Conservation (phyloP, 2,797 vertebrate species). For the Erpetoichthys calabaricus region DNA sequence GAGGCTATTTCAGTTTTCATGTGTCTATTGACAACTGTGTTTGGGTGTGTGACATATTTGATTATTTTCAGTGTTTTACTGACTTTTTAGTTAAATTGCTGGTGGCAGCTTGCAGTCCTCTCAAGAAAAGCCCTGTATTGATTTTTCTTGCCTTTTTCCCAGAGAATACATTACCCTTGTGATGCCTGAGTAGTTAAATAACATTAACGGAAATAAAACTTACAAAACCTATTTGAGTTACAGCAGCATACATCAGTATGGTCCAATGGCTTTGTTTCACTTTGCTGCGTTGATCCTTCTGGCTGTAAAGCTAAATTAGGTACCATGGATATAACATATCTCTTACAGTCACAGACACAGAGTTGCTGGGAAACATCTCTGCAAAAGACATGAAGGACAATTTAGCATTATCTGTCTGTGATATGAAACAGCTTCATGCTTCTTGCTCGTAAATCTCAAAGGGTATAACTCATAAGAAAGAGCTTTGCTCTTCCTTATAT, state of each 20-base stretch:
- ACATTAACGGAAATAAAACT: conserved; percentile 1
- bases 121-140: conserved; percentile 3
- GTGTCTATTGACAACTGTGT: neutral
- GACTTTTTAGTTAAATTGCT: neutral
- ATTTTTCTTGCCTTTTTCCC: conserved; percentile 24
- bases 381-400: neutral
- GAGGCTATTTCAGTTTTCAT: conserved; percentile 1
- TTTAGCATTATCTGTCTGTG: too few species aligned
- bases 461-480: too few species aligned
- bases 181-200: neutral
- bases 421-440: too few species aligned
- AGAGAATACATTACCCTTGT: conserved; percentile 37
- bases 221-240: neutral
- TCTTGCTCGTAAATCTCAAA: too few species aligned
- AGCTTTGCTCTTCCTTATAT: too few species aligned
- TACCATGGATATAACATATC: neutral
- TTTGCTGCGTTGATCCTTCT: neutral
- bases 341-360: neutral
- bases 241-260: neutral
- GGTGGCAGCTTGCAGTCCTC: neutral
- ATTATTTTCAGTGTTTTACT: neutral
- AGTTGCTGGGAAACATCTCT: neutral
- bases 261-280: neutral
- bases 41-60: neutral
- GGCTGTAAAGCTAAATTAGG: neutral